A percentile compares a stretch with the other conserved stretches of the same genome.
These are phyloP conservation scores for Plusia festucae DNA, from an alignment of 2,888 invertebrate species.

Conservation along the genomic window DNA sequence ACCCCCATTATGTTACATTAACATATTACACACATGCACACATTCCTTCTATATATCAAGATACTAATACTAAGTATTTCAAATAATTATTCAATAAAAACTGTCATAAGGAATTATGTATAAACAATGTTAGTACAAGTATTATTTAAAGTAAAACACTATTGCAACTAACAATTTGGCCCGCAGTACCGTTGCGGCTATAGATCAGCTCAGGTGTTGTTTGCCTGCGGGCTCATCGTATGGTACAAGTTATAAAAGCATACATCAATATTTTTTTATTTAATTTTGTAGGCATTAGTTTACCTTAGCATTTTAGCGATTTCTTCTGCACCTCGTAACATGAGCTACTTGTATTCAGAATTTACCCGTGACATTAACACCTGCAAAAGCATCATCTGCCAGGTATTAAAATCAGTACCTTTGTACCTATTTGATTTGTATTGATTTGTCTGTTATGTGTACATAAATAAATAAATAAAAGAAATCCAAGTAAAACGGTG, in stretches of 20 bases:
- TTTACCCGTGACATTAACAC: too few relatives aligned
- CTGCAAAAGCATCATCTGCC: too few relatives aligned
- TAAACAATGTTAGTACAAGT: constrained; percentile 54
- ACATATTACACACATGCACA: background rate
- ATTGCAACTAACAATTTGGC: constrained; percentile 86
- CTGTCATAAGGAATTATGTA: constrained; percentile 47
- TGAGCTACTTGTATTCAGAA: too few relatives aligned
- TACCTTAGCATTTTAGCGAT: too few relatives aligned
- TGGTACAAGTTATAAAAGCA: constrained; percentile 62
- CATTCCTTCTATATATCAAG: background rate
- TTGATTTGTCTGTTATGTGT: too few relatives aligned
- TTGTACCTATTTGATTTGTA: too few relatives aligned
- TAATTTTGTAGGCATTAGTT: too few relatives aligned
- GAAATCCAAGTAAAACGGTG: too few relatives aligned
- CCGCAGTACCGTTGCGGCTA: constrained; percentile 85
- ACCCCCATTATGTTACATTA: background rate
- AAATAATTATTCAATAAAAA: constrained; percentile 37
- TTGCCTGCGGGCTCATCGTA: constrained; percentile 78
- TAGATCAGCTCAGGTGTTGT: constrained; percentile 87
- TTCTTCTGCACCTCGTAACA: too few relatives aligned
- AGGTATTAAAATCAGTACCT: too few relatives aligned
- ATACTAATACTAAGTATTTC: constrained; percentile 11
- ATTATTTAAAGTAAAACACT: constrained; percentile 76
- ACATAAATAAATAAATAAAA: too few relatives aligned
- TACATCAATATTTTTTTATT: too few relatives aligned